phyloP scores from a whole-genome alignment of 1,140 invertebrate genomes.

The Solen grandis region DNA sequence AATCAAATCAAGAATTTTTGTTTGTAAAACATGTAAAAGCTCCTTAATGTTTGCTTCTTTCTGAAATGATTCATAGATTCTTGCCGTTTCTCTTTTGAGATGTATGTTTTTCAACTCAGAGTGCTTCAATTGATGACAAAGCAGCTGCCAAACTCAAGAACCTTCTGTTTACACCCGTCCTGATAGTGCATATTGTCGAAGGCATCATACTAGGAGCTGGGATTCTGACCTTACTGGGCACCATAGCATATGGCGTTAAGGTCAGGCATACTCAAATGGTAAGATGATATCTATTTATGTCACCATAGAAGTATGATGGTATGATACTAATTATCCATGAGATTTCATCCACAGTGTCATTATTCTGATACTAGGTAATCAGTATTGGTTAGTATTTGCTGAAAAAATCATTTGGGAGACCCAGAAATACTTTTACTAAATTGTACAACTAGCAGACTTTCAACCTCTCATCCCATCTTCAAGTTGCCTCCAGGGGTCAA shows the following conservation, averaged over 20 bases:
- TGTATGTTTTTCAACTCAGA: slow-evolving; percentile 38
- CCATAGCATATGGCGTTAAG: slow-evolving; percentile 24
- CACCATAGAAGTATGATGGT: too few relatives aligned
- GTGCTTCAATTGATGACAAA: slow-evolving; percentile 65
- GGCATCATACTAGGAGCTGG: slow-evolving; percentile 54
- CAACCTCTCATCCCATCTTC: too few relatives aligned
- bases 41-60: not conserved
- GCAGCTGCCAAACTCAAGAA: slow-evolving; percentile 58
- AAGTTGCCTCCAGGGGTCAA: too few relatives aligned
- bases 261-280: too few relatives aligned
- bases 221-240: slow-evolving; percentile 33
- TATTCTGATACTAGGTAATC: too few relatives aligned
- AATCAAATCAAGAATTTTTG: not conserved
- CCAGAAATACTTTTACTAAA: too few relatives aligned
- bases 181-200: slow-evolving; percentile 52
- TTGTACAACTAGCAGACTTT: too few relatives aligned
- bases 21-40: slow-evolving; percentile 1
- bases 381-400: too few relatives aligned
- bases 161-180: slow-evolving; percentile 62
- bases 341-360: too few relatives aligned
- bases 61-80: not conserved
- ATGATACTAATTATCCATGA: too few relatives aligned
- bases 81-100: not conserved
- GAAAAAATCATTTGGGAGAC: too few relatives aligned
- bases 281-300: too few relatives aligned